Conservation (phyloP, 2,888 invertebrate species). For the Stenotaenia linearis region DNA sequence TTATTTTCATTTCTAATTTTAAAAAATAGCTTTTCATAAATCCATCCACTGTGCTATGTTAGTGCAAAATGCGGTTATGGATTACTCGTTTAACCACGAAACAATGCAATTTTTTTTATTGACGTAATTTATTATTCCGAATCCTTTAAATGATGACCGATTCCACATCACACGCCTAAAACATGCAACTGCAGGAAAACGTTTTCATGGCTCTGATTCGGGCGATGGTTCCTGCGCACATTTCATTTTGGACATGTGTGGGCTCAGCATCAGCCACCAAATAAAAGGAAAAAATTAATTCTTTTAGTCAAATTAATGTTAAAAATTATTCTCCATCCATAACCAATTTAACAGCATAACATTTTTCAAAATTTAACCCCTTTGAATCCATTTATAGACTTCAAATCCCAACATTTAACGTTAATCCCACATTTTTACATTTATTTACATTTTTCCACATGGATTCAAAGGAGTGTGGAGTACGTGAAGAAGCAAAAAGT, state of each 20-base stretch:
- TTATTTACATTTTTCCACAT: not conserved
- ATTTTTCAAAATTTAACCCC: not conserved
- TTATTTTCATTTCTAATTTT: not conserved
- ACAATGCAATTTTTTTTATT: too few relatives aligned
- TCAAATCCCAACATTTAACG: not conserved
- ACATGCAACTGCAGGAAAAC: slow-evolving; percentile 27
- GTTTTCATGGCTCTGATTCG: slow-evolving; percentile 27
- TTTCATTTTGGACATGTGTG: not conserved
- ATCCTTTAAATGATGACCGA: slow-evolving; percentile 33
- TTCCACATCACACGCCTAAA: slow-evolving; percentile 8
- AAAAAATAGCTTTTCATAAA: not conserved
- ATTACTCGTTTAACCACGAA: too few relatives aligned
- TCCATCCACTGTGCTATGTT: not conserved
- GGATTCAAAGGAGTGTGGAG: slow-evolving; percentile 35
- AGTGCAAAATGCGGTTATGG: not conserved
- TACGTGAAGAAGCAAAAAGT: slow-evolving; percentile 37
- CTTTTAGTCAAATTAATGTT: not conserved
- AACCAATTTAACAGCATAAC: not conserved
- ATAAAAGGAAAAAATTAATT: not conserved
- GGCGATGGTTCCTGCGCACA: not conserved
- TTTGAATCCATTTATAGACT: not conserved
- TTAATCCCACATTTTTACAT: not conserved
- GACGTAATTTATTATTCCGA: too few relatives aligned
- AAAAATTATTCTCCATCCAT: not conserved
- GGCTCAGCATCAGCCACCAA: not conserved